Conservation (phyloP, 2,113 vertebrate species). For the Lasiurus cinereus region DNA sequence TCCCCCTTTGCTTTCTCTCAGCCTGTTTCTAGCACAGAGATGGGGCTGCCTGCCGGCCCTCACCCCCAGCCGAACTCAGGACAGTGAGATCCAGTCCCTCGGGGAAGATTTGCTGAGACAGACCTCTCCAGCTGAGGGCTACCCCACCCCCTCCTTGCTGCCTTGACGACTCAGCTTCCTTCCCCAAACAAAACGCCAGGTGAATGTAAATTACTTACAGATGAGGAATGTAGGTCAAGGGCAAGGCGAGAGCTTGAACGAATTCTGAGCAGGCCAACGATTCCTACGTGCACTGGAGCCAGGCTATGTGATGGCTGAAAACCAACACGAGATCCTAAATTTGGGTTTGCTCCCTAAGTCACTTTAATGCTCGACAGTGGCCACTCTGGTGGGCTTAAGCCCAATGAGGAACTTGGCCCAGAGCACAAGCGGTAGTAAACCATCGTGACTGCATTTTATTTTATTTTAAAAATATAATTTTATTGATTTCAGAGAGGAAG, state of each 20-base stretch:
- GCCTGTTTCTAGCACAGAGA: neutral
- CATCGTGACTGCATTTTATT: neutral
- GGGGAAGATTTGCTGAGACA: neutral
- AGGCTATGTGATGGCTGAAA: neutral
- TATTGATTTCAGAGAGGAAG: no score
- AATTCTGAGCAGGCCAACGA: neutral
- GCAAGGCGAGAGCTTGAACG: neutral
- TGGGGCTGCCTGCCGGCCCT: neutral
- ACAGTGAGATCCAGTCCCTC: neutral
- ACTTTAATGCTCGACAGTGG: neutral
- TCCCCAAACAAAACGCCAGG: constrained; percentile 49
- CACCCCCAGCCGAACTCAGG: neutral
- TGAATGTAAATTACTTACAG: constrained; percentile 39
- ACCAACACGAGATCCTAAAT: neutral
- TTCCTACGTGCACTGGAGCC: neutral
- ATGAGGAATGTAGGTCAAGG: constrained; percentile 18
- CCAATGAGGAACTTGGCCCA: constrained; percentile 19
- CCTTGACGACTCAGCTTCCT: neutral
- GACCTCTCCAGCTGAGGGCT: constrained; percentile 1
- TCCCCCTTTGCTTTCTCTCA: neutral
- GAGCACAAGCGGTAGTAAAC: constrained; percentile 14
- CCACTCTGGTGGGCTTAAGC: neutral
- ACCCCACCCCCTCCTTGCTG: neutral
- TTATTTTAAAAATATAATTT: no score
- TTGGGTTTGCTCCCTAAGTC: neutral